Conservation (phyloP, 35 echinoderm and acorn worm species). For the Acanthaster planci region DNA sequence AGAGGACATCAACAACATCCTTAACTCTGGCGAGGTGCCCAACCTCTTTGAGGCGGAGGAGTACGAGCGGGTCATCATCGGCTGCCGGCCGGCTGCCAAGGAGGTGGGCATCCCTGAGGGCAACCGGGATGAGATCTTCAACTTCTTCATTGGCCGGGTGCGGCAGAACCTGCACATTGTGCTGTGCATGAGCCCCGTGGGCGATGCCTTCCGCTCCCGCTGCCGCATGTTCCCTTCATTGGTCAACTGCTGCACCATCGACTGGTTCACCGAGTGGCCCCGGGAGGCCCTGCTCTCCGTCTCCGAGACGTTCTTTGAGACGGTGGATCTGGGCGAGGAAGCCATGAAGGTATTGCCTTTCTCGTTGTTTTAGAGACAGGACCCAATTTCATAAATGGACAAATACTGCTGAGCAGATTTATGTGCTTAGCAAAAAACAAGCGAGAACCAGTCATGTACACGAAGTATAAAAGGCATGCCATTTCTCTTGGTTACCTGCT, state of each 20-base stretch:
- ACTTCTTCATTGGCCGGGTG: constrained; percentile 95
- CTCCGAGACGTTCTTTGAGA: constrained; percentile 84
- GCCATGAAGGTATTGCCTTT: constrained; percentile 91
- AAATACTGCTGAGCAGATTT: no score
- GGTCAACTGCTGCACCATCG: constrained; percentile 98
- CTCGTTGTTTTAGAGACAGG: no score
- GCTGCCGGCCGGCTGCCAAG: constrained; percentile 76
- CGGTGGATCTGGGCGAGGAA: constrained; percentile 81
- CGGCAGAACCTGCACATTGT: constrained; percentile 97
- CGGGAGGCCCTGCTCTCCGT: constrained; percentile 92
- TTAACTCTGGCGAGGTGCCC: constrained; percentile 94
- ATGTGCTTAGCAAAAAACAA: no score
- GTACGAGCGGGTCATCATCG: constrained; percentile 89
- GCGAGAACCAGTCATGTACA: no score
- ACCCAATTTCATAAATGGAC: no score
- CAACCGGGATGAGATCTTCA: constrained; percentile 89
- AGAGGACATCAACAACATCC: constrained; percentile 99
- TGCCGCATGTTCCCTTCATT: constrained; percentile 97
- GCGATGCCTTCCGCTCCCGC: constrained; percentile 79
- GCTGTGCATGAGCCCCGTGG: constrained; percentile 98
- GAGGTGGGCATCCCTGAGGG: constrained; percentile 82
- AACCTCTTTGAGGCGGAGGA: constrained; percentile 95
- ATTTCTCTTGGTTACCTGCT: no score
- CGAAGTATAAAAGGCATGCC: no score
- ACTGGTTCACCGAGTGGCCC: constrained; percentile 98